Conservation (phyloP, 2,888 invertebrate genomes). For the Ophraella communa region DNA sequence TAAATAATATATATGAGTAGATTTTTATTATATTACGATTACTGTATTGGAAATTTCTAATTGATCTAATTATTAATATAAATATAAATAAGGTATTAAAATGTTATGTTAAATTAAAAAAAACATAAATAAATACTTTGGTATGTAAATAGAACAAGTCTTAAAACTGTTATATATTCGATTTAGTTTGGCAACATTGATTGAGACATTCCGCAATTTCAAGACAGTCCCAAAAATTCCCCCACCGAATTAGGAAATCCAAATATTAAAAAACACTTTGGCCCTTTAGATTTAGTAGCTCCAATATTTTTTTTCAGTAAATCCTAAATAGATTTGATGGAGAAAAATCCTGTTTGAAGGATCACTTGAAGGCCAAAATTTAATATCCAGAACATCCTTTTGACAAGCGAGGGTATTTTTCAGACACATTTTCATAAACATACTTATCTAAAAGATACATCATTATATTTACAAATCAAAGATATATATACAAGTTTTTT, state of each 20-base stretch:
- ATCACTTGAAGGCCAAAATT: no score
- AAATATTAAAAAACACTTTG: background rate
- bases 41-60: no score
- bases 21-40: no score
- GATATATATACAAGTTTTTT: conserved; percentile 20
- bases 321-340: no score
- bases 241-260: background rate
- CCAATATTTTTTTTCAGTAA: no score
- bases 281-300: no score
- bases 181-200: background rate
- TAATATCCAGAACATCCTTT: background rate
- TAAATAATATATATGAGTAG: no score
- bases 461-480: conserved; percentile 5
- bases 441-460: conserved; percentile 9
- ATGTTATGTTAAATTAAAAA: background rate
- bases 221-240: background rate
- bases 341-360: no score
- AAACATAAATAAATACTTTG: background rate
- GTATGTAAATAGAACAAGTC: background rate
- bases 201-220: background rate
- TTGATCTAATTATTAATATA: no score
- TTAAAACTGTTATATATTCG: background rate
- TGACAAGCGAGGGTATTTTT: background rate
- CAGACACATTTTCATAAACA: background rate
- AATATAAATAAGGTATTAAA: background rate